phyloP scores from a whole-genome alignment of 2,888 invertebrate genomes.

The Lasioglossum figueresi region DNA sequence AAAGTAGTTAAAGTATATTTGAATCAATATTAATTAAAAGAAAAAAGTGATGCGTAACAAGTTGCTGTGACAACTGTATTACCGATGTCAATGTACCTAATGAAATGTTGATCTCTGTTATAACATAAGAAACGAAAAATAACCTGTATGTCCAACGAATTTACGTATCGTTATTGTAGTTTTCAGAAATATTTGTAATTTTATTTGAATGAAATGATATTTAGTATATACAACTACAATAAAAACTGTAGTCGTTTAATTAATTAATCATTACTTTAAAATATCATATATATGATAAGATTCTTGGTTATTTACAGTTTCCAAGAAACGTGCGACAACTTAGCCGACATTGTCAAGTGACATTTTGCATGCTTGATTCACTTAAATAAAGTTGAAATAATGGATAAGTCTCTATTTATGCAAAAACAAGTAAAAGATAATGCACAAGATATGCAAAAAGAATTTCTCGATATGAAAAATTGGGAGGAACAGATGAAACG shows the following conservation, averaged over 20 bases:
- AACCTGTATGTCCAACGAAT: background rate
- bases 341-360: slow-evolving; percentile 13
- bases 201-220: background rate
- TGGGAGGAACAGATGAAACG: slow-evolving; percentile 91
- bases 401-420: slow-evolving; percentile 88
- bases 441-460: slow-evolving; percentile 88
- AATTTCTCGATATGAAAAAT: slow-evolving; percentile 89
- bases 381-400: slow-evolving; percentile 70
- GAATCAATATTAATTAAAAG: background rate
- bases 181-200: background rate
- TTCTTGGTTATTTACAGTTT: background rate
- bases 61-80: background rate
- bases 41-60: background rate
- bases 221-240: background rate
- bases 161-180: no score
- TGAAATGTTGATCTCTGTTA: background rate
- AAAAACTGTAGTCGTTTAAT: background rate
- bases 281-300: background rate
- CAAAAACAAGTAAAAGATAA: slow-evolving; percentile 91
- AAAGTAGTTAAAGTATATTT: background rate
- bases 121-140: background rate
- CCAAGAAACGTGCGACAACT: background rate
- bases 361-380: background rate
- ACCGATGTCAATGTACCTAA: background rate
- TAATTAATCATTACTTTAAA: background rate